Conservation (phyloP, 2,797 vertebrate species). For the Sciaenops ocellatus region DNA sequence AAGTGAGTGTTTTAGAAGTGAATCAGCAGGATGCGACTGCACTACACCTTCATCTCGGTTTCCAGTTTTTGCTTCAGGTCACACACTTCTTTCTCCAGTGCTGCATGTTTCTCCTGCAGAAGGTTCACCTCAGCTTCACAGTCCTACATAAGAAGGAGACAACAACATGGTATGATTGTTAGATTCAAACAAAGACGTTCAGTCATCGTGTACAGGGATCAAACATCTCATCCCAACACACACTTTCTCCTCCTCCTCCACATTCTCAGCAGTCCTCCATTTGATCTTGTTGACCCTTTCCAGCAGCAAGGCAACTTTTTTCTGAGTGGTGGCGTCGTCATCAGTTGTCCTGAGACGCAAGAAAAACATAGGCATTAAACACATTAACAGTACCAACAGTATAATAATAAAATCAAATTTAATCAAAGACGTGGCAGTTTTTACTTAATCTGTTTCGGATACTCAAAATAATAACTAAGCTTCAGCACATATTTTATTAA, state of each 20-base stretch:
- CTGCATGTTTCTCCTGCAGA: slow-evolving; percentile 87
- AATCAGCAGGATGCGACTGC: slow-evolving; percentile 37
- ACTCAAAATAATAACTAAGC: neutral
- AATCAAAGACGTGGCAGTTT: neutral
- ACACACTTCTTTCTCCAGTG: slow-evolving; percentile 86
- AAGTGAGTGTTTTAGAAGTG: slow-evolving; percentile 22
- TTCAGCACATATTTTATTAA: slow-evolving; percentile 19
- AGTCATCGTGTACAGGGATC: slow-evolving; percentile 7
- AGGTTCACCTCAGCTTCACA: slow-evolving; percentile 81
- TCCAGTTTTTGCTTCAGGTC: slow-evolving; percentile 90
- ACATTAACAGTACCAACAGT: neutral
- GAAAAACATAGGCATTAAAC: slow-evolving; percentile 14
- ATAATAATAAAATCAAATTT: neutral
- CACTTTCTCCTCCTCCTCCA: slow-evolving; percentile 88
- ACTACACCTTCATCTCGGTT: slow-evolving; percentile 88
- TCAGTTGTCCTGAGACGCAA: slow-evolving; percentile 88
- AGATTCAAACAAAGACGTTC: slow-evolving; percentile 24
- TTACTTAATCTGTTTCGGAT: neutral
- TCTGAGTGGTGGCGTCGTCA: slow-evolving; percentile 90
- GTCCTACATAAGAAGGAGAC: slow-evolving; percentile 65
- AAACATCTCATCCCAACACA: slow-evolving; percentile 49
- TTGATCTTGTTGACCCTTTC: slow-evolving; percentile 94
- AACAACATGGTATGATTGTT: neutral
- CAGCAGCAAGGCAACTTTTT: slow-evolving; percentile 94
- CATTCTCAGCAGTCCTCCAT: slow-evolving; percentile 88